A percentile compares a stretch with the other conserved stretches of the same genome.
phyloP scores from a whole-genome alignment of 1,140 invertebrate species.

The Bombus impatiens region DNA sequence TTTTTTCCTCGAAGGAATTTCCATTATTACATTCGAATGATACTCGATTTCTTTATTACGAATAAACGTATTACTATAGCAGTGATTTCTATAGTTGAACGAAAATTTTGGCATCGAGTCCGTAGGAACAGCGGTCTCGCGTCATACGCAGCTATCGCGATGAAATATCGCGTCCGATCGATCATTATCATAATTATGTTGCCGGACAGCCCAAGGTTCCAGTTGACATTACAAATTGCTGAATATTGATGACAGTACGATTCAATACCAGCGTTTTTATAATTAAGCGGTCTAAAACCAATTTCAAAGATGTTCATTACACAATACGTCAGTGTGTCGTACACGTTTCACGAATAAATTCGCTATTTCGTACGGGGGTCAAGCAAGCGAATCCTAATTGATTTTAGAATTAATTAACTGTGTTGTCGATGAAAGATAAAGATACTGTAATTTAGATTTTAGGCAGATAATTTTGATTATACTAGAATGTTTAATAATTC shows the following conservation, averaged over 20 bases:
- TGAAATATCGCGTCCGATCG: neutral
- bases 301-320: neutral
- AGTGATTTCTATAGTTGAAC: neutral
- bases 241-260: conserved; percentile 20
- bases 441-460: too few species aligned
- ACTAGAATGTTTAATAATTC: too few species aligned
- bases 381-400: too few species aligned
- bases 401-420: too few species aligned
- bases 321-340: too few species aligned
- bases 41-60: neutral
- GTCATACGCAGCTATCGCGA: neutral
- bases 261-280: neutral
- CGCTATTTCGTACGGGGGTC: too few species aligned
- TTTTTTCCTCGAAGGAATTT: neutral
- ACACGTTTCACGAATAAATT: too few species aligned
- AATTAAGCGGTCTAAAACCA: neutral
- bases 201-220: neutral
- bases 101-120: neutral
- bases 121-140: neutral
- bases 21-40: neutral
- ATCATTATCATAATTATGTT: conserved; percentile 17
- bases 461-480: too few species aligned
- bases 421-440: too few species aligned
- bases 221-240: conserved; percentile 21
- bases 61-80: neutral